Conservation (phyloP, 2,797 vertebrate species). For the Sternarchorhynchus goeldii region DNA sequence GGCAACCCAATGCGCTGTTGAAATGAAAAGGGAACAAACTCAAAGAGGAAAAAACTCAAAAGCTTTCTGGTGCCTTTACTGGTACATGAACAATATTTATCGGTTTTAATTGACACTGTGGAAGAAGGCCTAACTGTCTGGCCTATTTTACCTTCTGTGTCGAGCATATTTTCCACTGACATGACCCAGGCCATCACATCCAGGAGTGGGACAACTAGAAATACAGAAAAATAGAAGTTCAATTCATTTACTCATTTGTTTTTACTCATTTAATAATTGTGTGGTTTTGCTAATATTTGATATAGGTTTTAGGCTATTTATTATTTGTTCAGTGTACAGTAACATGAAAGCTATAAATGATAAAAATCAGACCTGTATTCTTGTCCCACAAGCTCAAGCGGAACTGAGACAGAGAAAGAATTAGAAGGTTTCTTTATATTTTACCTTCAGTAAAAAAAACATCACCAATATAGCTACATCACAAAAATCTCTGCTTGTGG, state of each 20-base stretch:
- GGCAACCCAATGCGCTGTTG: constrained; percentile 88
- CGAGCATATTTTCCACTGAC: constrained; percentile 92
- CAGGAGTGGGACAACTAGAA: constrained; percentile 91
- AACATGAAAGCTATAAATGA: neutral
- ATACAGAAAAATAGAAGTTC: constrained; percentile 15
- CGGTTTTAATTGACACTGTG: neutral
- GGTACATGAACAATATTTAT: neutral
- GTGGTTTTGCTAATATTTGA: neutral
- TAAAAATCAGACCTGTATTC: constrained; percentile 85
- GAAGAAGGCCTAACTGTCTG: neutral
- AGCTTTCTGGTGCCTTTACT: neutral
- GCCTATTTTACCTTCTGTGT: constrained; percentile 84
- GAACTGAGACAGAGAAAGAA: constrained; percentile 66
- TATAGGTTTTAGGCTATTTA: neutral
- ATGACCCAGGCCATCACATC: constrained; percentile 93
- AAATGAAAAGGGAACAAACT: neutral
- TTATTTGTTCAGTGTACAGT: neutral
- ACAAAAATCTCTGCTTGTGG: neutral
- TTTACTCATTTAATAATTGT: neutral
- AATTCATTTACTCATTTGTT: neutral
- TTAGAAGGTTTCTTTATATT: neutral
- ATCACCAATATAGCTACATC: constrained; percentile 9
- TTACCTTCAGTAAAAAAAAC: neutral
- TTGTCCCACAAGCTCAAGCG: constrained; percentile 81
- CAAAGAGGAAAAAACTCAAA: neutral